These are phyloP conservation scores for Cyclopterus lumpus DNA, from an alignment of 2,797 vertebrate species.

Conservation along the genomic window DNA sequence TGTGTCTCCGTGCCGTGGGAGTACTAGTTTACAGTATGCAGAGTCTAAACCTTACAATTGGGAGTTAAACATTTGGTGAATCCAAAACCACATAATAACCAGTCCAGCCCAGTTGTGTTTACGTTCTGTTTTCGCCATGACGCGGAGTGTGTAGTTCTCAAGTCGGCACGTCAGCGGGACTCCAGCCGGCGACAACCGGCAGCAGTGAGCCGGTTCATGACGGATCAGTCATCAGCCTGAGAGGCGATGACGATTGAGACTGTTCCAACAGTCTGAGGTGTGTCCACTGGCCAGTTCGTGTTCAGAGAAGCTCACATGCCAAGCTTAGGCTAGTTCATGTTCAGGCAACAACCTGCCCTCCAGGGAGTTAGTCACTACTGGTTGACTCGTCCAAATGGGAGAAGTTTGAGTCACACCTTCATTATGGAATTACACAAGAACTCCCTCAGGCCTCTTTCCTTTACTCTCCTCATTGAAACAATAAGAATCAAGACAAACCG, in stretches of 20 bases:
- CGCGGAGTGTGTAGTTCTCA: background rate
- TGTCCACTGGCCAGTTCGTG: background rate
- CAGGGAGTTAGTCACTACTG: background rate
- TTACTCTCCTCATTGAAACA: background rate
- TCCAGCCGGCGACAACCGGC: background rate
- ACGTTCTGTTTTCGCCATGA: background rate
- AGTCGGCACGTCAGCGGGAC: background rate
- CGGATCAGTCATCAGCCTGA: background rate
- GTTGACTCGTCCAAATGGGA: background rate
- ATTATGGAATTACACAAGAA: background rate
- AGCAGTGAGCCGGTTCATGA: background rate
- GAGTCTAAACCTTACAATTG: background rate
- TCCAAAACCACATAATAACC: background rate
- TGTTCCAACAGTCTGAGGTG: background rate
- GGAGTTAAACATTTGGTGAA: background rate
- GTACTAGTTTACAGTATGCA: background rate
- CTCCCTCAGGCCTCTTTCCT: background rate
- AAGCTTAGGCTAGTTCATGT: background rate
- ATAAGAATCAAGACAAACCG: too few species aligned
- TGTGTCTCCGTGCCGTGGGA: background rate
- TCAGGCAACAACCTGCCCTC: constrained; percentile 7
- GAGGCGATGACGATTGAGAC: too few species aligned
- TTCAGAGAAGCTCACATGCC: background rate
- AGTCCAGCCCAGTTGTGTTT: background rate
- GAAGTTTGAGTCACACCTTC: constrained; percentile 12